Evolutionary conservation across 2,113 vertebrate species (phyloP), one percentile per base, ranked within the genome.

Genomic region (Salminus brasiliensis): DNA sequence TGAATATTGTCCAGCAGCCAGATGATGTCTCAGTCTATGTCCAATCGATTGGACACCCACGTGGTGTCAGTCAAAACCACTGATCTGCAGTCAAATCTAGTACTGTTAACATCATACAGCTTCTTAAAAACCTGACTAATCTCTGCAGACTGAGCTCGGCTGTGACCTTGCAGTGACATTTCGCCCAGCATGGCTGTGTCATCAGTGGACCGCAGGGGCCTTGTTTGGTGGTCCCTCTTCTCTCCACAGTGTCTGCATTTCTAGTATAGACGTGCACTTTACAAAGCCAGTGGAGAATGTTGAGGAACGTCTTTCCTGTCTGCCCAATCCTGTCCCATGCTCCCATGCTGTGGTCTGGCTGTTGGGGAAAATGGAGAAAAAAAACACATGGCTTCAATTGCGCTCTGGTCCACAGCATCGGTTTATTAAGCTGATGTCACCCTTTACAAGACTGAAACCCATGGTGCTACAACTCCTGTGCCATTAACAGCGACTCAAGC

Each of bases 381-480:
- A 82, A 32, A 45, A 75, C 69, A 79, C 52, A 76, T 60, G 68
- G 63, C 49, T 81, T 79, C 36, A 84, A 69, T 59, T 41, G 43
- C 72, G 59, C 16, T 9, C 10, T 39, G 32, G 59, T 87, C 72
- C 76, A 83, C 62, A 84, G 71, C 30, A 62, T 78, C 57, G 43
- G 30, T 87, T 87, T 82, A 85, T 82, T 68, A 79, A 74, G 79
- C 76, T 88, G 86, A 87, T 78, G 86, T 87, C 84, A 88, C 79
- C 18, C 18, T 66, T 83, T 74, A 78, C 70, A 82, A 83, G 53
- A 55, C 59, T 65, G 45, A 81, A 76, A 83, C 43, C 60, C 60
- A 32, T 75, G 41, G 1, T 57, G 62, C 72, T 76, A 69, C 71
- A 77, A 45, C 66, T 76, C 12, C 29, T 74, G 34, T n/a, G 21